phyloP scores from a whole-genome alignment of 2,797 vertebrate genomes.

The Somateria mollissima region DNA sequence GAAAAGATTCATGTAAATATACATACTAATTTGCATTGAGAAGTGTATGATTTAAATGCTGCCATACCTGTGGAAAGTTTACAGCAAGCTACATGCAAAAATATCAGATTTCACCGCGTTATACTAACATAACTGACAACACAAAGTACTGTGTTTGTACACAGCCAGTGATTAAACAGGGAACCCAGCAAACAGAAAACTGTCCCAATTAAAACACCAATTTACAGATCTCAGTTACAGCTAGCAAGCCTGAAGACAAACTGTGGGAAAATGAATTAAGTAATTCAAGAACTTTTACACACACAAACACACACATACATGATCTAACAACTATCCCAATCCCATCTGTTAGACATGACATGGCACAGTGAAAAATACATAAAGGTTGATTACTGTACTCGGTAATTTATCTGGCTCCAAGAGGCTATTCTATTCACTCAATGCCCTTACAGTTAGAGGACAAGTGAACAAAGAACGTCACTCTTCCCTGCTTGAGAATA shows the following conservation, averaged over 20 bases:
- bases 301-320: neutral
- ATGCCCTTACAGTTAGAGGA: slow-evolving; percentile 36
- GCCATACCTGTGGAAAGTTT: neutral
- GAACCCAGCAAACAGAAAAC: neutral
- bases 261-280: neutral
- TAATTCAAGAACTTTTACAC: neutral
- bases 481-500: slow-evolving; percentile 18
- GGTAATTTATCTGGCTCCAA: slow-evolving; percentile 34
- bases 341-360: neutral
- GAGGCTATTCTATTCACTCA: slow-evolving; percentile 12
- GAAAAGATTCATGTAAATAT: neutral
- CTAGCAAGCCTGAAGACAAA: neutral
- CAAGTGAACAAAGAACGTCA: slow-evolving; percentile 40
- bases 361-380: neutral
- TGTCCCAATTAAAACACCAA: neutral
- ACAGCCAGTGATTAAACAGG: neutral
- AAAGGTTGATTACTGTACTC: slow-evolving; percentile 15
- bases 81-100: neutral
- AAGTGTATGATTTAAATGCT: neutral
- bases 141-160: neutral
- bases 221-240: neutral
- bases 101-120: neutral
- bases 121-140: neutral
- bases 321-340: neutral
- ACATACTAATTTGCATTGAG: neutral